phyloP scores from a whole-genome alignment of 30 jellyfish, hydroid and myxozoan species.

The Aurelia coerulea region DNA sequence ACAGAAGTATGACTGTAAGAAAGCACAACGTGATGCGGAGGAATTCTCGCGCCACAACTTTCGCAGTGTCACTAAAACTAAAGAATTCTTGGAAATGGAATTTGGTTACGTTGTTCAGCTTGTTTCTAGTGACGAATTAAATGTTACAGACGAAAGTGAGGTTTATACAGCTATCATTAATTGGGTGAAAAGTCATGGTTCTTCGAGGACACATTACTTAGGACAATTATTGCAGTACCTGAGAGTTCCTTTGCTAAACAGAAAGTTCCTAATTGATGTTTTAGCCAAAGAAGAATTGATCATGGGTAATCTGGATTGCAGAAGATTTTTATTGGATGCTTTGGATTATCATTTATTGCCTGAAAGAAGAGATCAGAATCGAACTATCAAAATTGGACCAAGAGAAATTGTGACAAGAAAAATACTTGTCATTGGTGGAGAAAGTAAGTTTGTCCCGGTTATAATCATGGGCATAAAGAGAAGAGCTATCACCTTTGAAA shows the following conservation, averaged over 20 bases:
- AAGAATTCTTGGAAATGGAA: conserved; percentile 62
- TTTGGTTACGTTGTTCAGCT: conserved; percentile 48
- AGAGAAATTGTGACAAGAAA: conserved; percentile 59
- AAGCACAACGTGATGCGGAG: conserved; percentile 66
- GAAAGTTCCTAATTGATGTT: conserved; percentile 84
- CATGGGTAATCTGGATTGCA: conserved; percentile 68
- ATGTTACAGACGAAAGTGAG: conserved; percentile 88
- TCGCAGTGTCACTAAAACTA: conserved; percentile 62
- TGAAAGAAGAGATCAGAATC: conserved; percentile 69
- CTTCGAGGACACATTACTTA: conserved; percentile 23
- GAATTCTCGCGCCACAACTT: conserved; percentile 75
- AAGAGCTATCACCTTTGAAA: no score
- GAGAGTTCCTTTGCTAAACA: conserved; percentile 73
- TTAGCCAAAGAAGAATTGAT: conserved; percentile 74
- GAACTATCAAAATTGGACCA: conserved; percentile 22
- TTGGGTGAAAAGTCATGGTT: conserved; percentile 67
- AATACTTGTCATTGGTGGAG: conserved; percentile 92
- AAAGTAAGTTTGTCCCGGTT: conserved; percentile 49
- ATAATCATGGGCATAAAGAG: neutral
- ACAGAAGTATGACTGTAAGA: conserved; percentile 70
- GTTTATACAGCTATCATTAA: conserved; percentile 70
- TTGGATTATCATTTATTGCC: conserved; percentile 86
- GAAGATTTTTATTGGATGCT: conserved; percentile 71
- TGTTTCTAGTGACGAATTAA: conserved; percentile 73
- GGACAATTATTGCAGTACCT: conserved; percentile 64